Conservation (phyloP, 2,113 vertebrate genomes). For the Forbesichthys agassizii region DNA sequence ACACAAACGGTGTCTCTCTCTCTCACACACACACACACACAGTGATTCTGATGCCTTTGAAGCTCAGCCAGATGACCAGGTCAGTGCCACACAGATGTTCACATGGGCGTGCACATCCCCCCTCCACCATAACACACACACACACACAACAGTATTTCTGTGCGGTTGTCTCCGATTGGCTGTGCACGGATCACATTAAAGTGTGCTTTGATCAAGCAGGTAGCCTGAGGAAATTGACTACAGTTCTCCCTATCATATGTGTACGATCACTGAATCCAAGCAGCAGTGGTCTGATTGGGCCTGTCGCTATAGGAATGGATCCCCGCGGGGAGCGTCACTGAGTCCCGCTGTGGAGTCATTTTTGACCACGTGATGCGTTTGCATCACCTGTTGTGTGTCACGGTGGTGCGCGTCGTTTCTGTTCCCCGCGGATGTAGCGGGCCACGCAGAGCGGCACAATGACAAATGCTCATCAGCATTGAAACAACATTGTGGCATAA, state of each 20-base stretch:
- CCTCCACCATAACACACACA: neutral
- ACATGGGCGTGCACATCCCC: slow-evolving; percentile 30
- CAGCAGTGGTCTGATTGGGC: too few species aligned
- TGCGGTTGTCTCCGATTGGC: too few species aligned
- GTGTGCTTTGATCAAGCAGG: too few species aligned
- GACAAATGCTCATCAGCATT: neutral
- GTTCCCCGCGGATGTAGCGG: slow-evolving; percentile 18
- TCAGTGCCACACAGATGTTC: slow-evolving; percentile 63
- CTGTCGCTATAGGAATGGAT: too few species aligned
- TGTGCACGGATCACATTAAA: too few species aligned
- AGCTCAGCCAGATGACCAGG: slow-evolving; percentile 53
- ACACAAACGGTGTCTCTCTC: slow-evolving; percentile 16
- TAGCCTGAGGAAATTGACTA: too few species aligned
- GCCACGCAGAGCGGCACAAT: slow-evolving; percentile 11
- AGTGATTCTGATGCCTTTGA: slow-evolving; percentile 33
- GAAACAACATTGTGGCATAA: neutral
- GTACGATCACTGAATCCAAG: too few species aligned
- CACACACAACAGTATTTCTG: too few species aligned
- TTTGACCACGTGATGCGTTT: slow-evolving; percentile 25
- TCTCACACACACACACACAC: slow-evolving; percentile 4
- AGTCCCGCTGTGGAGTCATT: slow-evolving; percentile 32
- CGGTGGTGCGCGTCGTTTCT: neutral
- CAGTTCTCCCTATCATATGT: too few species aligned
- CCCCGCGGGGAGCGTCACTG: slow-evolving; percentile 51
- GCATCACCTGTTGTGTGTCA: neutral